These are phyloP conservation scores for Melanotaenia duboulayi DNA, from an alignment of 2,113 vertebrate species.

Conservation along the genomic window DNA sequence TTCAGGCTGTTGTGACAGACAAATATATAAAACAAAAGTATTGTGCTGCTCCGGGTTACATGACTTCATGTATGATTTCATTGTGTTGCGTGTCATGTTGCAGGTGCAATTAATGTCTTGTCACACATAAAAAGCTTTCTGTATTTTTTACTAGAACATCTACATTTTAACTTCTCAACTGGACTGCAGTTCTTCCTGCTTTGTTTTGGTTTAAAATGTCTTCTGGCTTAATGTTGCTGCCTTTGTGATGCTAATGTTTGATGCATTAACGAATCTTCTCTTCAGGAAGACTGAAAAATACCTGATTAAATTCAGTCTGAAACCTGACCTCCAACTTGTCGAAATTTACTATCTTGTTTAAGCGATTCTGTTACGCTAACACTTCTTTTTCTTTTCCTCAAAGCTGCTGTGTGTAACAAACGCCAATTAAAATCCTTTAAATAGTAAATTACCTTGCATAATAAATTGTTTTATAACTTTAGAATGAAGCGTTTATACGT, in stretches of 20 bases:
- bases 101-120: background rate
- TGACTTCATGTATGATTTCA: background rate
- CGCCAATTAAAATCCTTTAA: too few species aligned
- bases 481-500: too few species aligned
- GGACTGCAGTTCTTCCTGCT: background rate
- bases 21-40: slow-evolving; percentile 1
- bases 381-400: too few species aligned
- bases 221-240: too few species aligned
- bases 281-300: background rate
- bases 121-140: background rate
- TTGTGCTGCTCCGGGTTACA: background rate
- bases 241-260: too few species aligned
- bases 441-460: too few species aligned
- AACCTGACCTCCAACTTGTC: too few species aligned
- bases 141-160: background rate
- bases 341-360: too few species aligned
- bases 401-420: too few species aligned
- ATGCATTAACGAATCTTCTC: background rate
- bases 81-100: background rate
- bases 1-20: slow-evolving; percentile 11
- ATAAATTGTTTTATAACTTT: too few species aligned
- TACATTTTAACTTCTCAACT: slow-evolving; percentile 5
- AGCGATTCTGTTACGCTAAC: too few species aligned
- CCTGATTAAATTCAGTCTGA: background rate
- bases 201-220: background rate